A percentile compares a stretch with the other conserved stretches of the same genome.
These are phyloP conservation scores for Jacana jacana DNA, from an alignment of 2,113 vertebrate species.

Conservation along the genomic window DNA sequence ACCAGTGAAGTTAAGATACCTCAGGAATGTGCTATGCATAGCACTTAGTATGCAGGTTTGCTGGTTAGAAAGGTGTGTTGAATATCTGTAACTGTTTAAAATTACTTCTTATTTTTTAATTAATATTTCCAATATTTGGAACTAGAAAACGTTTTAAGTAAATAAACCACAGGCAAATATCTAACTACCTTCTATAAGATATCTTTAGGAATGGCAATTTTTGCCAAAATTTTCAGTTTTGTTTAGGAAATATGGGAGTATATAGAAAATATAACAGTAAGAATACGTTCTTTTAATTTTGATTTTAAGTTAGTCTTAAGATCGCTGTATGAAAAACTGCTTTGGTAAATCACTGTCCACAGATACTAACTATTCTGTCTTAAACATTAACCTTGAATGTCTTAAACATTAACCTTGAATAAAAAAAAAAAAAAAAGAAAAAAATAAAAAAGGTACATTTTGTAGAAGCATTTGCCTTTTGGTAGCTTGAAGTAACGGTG, in stretches of 20 bases:
- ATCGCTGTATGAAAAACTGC: neutral
- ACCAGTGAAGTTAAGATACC: neutral
- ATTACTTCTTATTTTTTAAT: neutral
- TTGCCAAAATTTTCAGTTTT: neutral
- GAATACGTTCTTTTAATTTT: neutral
- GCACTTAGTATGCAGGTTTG: neutral
- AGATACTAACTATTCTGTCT: neutral
- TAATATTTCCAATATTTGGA: neutral
- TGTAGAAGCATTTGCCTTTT: neutral
- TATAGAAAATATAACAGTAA: neutral
- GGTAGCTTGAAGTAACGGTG: neutral
- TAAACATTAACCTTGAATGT: neutral
- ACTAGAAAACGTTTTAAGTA: neutral
- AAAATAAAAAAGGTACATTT: neutral
- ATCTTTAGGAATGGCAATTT: neutral
- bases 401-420: neutral
- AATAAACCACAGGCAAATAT: neutral
- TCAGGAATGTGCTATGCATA: neutral
- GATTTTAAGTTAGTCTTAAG: neutral
- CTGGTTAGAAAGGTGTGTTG: neutral
- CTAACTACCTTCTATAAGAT: neutral
- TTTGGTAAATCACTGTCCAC: neutral
- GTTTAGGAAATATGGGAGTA: neutral
- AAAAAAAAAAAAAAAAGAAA: neutral
- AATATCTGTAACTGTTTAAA: neutral